These are phyloP conservation scores for Parazoanthus swiftii DNA, from an alignment of 92 coral and sea anemone genomes.

Conservation along the genomic window DNA sequence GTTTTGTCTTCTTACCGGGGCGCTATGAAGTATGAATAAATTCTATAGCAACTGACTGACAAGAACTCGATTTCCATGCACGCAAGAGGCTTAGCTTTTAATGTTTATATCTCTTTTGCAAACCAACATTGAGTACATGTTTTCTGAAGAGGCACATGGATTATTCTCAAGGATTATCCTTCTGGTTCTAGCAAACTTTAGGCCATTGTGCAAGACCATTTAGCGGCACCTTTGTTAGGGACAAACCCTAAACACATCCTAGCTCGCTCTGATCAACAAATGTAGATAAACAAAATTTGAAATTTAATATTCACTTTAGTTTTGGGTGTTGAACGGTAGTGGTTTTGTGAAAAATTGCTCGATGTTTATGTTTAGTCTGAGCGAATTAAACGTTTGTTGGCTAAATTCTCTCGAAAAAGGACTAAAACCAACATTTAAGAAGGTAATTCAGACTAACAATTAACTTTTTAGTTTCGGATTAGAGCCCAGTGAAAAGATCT, in stretches of 20 bases:
- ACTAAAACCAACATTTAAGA: conserved; percentile 38
- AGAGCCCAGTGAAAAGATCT: conserved; percentile 55
- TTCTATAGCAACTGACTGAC: not conserved
- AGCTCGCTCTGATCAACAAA: conserved; percentile 46
- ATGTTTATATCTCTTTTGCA: not conserved
- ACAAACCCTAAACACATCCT: conserved; percentile 51
- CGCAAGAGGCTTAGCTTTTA: not conserved
- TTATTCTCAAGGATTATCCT: not conserved
- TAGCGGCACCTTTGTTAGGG: conserved; percentile 68
- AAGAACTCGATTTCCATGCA: not conserved
- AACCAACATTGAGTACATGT: not conserved
- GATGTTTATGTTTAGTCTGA: conserved; percentile 46
- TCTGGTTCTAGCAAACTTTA: not conserved
- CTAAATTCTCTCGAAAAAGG: conserved; percentile 2
- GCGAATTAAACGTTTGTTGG: conserved; percentile 35
- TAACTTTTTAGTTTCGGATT: conserved; percentile 59
- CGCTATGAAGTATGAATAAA: not conserved
- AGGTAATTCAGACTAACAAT: conserved; percentile 53
- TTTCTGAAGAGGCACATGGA: not conserved
- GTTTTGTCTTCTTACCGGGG: conserved; percentile 3
- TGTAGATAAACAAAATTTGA: conserved; percentile 57
- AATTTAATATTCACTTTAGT: conserved; percentile 34
- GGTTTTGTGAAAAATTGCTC: conserved; percentile 41
- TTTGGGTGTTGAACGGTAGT: conserved; percentile 27
- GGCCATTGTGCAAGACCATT: conserved; percentile 54